Base-by-base conservation (phyloP, 2,797 vertebrate species). In the Chelon auratus region DNA sequence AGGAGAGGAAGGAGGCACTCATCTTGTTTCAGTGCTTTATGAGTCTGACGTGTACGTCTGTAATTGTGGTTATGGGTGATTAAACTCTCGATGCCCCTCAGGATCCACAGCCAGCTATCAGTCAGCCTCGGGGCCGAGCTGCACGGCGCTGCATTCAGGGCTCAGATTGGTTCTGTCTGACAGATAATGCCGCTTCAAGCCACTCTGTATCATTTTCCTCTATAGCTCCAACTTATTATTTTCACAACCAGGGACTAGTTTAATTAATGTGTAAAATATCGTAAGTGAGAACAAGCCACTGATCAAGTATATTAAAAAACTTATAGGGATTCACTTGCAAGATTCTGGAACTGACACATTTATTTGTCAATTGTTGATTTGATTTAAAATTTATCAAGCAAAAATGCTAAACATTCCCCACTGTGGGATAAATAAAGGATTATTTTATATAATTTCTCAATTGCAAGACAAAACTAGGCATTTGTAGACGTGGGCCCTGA, bases 21-120 rank as follows among this genome's bases (percentile, higher is more conserved):
- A 94, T 94, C 94, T 94, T 92, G 93, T 94, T 94, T 93, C 91
- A 83, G 87, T 91, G 92, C 90, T 94, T 95, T 95, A 94, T 94
- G 95, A 93, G 93, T 93, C 92, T 90, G 92, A 93, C 85, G 92
- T 93, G 87, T 86, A 93, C 73, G 90, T 94, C 93, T 92, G 92
- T 95, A 94, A 95, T 94, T 95, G 93, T 89, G 89, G 92, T 95
- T 94, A 95, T 95, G 93, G 94, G 94, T 95, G 94, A 95, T 95
- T 95, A 95, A 95, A 95, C 95, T 95, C 93, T 89, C 84, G 66
- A 62, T 95, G 95, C 91, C 94, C 95, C 92, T 92, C 91, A 92
- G 92, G 91, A 93, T 90, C 90, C 86, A 42, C 81, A 87, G 92
- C 84, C 87, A 85, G 87, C 91, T 75, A 94, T 95, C 94, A 89